Percentiles rank a stretch among this genome's conserved stretches.
phyloP scores from a whole-genome alignment of 2,113 vertebrate genomes.

The Alexandromys fortis region DNA sequence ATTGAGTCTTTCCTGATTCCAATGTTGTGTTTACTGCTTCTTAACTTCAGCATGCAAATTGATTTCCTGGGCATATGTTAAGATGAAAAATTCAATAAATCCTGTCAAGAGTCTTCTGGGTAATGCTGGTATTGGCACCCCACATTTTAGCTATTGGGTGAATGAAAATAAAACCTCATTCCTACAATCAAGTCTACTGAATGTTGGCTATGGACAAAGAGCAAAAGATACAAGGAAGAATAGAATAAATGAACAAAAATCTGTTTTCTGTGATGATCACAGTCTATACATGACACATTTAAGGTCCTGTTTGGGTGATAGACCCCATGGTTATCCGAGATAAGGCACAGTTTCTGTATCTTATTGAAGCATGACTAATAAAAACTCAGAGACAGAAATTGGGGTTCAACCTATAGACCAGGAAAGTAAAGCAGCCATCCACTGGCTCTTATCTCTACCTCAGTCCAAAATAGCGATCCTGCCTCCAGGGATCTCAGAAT shows the following conservation, averaged over 20 bases:
- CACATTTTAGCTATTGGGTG: not conserved
- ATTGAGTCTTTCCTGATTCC: not conserved
- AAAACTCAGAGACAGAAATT: no score
- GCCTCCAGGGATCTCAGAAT: no score
- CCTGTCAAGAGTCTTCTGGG: not conserved
- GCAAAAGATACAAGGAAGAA: not conserved
- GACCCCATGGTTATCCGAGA: not conserved
- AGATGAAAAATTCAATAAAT: not conserved
- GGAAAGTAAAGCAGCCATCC: no score
- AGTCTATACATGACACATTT: not conserved
- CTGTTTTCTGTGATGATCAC: not conserved
- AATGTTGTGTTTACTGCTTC: not conserved
- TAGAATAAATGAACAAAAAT: rapidly evolving
- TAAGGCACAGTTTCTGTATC: not conserved
- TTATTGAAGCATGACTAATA: no score
- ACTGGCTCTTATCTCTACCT: no score
- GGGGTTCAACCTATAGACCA: no score
- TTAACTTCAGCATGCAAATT: not conserved
- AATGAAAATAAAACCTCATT: not conserved
- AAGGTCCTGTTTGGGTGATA: not conserved
- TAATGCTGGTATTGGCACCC: not conserved
- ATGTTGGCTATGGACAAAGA: not conserved
- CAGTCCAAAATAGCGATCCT: no score
- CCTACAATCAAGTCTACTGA: not conserved
- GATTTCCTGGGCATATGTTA: not conserved